phyloP scores from a whole-genome alignment of 2,113 vertebrate genomes.

The Sakesphorus luctuosus region DNA sequence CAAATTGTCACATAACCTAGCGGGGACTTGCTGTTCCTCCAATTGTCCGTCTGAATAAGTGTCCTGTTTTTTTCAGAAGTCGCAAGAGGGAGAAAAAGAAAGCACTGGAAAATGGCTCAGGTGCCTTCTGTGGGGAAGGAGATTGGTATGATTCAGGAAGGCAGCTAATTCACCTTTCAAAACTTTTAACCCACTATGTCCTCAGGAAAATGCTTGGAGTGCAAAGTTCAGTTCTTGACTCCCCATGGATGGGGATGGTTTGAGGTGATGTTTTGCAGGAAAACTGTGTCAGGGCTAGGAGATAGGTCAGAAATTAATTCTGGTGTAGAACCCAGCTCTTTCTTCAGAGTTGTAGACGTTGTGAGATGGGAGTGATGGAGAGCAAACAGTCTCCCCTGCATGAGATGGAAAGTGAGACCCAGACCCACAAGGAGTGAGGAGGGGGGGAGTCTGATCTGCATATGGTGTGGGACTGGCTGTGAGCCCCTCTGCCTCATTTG shows the following conservation, averaged over 20 bases:
- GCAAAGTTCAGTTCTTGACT: not conserved
- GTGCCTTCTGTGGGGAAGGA: not conserved
- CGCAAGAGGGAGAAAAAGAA: not conserved
- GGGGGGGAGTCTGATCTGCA: not conserved
- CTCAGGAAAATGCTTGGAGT: not conserved
- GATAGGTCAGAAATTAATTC: not conserved
- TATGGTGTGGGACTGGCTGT: fast-evolving
- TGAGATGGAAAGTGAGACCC: not conserved
- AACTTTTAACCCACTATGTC: not conserved
- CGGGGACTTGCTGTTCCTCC: not conserved
- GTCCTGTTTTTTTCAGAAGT: not conserved
- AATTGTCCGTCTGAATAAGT: not conserved
- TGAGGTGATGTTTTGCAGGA: not conserved
- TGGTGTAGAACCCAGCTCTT: not conserved
- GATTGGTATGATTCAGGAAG: not conserved
- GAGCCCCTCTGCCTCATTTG: not conserved
- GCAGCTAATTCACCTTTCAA: not conserved
- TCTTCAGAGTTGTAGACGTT: fast-evolving
- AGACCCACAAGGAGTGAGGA: not conserved
- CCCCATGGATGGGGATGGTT: too few species aligned
- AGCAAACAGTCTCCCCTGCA: not conserved
- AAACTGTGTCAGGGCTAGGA: not conserved
- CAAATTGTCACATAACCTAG: conserved; percentile 51
- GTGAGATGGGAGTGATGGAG: not conserved
- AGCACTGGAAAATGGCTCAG: not conserved